Conservation (phyloP, 2,113 vertebrate species). For the Gallinago undulata region DNA sequence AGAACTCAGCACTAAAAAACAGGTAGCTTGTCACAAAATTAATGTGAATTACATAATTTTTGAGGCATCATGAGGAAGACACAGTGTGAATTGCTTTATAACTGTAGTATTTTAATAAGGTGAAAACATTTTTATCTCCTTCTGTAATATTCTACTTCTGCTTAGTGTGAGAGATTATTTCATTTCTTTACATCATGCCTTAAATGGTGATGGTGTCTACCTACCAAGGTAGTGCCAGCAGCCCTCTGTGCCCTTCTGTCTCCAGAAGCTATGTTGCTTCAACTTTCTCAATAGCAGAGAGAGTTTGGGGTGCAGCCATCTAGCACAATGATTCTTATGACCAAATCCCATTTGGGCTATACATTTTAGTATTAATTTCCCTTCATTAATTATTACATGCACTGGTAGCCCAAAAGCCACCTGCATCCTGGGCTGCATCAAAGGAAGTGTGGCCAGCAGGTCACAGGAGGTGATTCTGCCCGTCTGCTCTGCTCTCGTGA, state of each 20-base stretch:
- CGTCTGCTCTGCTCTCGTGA: too few species aligned
- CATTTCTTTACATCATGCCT: not conserved
- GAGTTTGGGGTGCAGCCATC: not conserved
- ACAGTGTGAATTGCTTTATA: not conserved
- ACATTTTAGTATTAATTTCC: not conserved
- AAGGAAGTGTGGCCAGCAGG: too few species aligned
- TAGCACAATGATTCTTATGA: not conserved
- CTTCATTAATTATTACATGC: not conserved
- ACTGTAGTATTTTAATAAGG: not conserved
- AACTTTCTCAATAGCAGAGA: not conserved
- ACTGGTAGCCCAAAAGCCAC: too few species aligned
- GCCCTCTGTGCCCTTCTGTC: not conserved
- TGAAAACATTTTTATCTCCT: not conserved
- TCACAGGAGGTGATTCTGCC: too few species aligned
- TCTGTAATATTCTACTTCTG: not conserved
- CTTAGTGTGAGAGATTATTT: not conserved
- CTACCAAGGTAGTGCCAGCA: not conserved
- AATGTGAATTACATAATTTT: not conserved
- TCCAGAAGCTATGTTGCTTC: not conserved
- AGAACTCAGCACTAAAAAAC: not conserved
- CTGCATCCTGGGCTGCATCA: too few species aligned
- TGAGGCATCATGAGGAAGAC: not conserved
- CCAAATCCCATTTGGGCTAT: not conserved
- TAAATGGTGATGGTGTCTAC: not conserved
- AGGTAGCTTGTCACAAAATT: not conserved